Evolutionary conservation across 2,888 invertebrate species (phyloP).

Genomic region (Leucophora obtusa): DNA sequence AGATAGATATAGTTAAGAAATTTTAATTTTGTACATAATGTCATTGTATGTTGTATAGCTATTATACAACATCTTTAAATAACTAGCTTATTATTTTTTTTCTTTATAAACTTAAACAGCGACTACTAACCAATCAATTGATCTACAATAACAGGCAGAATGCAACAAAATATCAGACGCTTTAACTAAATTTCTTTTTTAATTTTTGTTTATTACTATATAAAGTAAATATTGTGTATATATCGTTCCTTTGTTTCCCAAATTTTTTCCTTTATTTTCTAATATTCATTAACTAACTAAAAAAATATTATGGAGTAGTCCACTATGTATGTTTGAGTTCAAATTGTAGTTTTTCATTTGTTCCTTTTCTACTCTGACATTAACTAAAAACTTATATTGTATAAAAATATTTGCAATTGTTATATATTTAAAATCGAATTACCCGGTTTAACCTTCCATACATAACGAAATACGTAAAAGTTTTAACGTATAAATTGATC

Average conservation of each 20-base stretch:
- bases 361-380: too few species aligned
- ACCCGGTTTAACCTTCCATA: background rate
- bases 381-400: too few species aligned
- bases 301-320: too few species aligned
- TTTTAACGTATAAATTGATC: conserved; percentile 18
- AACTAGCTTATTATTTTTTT: conserved; percentile 10
- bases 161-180: conserved; percentile 35
- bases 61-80: background rate
- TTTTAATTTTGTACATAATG: conserved; percentile 52
- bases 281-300: background rate
- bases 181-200: conserved; percentile 9
- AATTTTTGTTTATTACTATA: conserved; percentile 16
- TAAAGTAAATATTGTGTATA: conserved; percentile 46
- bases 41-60: conserved; percentile 27
- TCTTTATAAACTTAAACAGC: conserved; percentile 18
- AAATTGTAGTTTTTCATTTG: too few species aligned
- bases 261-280: background rate
- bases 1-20: conserved; percentile 45
- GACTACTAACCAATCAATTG: conserved; percentile 23
- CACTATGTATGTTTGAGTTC: too few species aligned
- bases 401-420: too few species aligned
- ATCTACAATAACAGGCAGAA: conserved; percentile 12
- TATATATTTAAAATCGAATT: too few species aligned
- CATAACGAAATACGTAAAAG: conserved; percentile 10
- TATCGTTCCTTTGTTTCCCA: conserved; percentile 8